These are phyloP conservation scores for Cryptophagus acutangulus DNA, from an alignment of 2,888 invertebrate genomes.

Conservation along the genomic window DNA sequence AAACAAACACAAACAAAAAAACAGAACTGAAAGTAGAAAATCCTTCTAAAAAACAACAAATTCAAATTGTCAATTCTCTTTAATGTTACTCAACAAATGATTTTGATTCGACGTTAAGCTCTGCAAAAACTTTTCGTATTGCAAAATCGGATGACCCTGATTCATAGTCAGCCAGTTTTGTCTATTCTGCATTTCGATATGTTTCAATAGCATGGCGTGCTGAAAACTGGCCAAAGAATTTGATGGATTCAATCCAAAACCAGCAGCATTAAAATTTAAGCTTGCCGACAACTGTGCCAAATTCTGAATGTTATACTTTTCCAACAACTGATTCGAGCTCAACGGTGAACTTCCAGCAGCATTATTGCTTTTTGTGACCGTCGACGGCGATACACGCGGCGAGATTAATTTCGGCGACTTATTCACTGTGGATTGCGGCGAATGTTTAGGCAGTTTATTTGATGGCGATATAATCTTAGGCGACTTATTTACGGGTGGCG, in stretches of 20 bases:
- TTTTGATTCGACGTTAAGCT: slow-evolving; percentile 36
- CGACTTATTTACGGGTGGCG: too few species aligned
- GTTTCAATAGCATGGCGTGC: slow-evolving; percentile 45
- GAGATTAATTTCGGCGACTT: not conserved
- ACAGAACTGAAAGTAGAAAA: not conserved
- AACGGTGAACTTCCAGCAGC: slow-evolving; percentile 23
- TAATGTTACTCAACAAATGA: slow-evolving; percentile 32
- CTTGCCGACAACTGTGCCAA: slow-evolving; percentile 45
- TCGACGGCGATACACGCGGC: not conserved
- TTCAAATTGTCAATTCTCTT: slow-evolving; percentile 34
- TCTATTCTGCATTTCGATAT: slow-evolving; percentile 44
- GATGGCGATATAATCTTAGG: too few species aligned
- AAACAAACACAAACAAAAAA: slow-evolving; percentile 18
- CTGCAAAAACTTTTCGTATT: slow-evolving; percentile 46
- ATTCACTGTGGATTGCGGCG: not conserved
- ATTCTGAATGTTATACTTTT: slow-evolving; percentile 47
- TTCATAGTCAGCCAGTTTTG: slow-evolving; percentile 43
- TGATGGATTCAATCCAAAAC: slow-evolving; percentile 24
- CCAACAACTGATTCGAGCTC: slow-evolving; percentile 42
- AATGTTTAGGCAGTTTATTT: slow-evolving; percentile 5
- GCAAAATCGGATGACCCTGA: slow-evolving; percentile 36
- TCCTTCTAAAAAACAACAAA: slow-evolving; percentile 2
- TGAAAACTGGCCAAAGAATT: slow-evolving; percentile 41
- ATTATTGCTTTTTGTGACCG: slow-evolving; percentile 6
- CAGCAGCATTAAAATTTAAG: slow-evolving; percentile 40